Evolutionary conservation across 2,797 vertebrate species (phyloP), one percentile per base, ranked within the genome.

Genomic region (Capromys pilorides): DNA sequence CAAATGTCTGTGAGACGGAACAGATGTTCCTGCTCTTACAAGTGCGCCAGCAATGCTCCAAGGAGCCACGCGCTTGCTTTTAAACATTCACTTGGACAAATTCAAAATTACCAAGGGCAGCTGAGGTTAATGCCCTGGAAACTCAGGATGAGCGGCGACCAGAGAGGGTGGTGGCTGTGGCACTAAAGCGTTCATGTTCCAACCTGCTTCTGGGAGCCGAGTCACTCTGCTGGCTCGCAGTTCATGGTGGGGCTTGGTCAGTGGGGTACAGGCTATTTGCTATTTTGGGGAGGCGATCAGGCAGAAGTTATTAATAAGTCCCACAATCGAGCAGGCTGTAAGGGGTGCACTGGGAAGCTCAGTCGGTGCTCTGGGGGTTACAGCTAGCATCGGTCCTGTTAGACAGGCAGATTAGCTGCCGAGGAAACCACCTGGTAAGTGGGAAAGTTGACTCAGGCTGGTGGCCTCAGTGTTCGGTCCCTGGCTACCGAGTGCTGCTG

Each of bases 41-140:
- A 77, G 36, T 54, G 54, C 1, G 13, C 28, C 2, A 31, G 81
- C 64, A 21, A 33, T 9, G 13, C 93, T 69, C 77, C 21, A 5
- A 51, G 81, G 88, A 59, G 69, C 45, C 61, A 18, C 57, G 28
- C 41, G n/a, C 57, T 45, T 59, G 26, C n/a, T 36, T 91, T 69
- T 24, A 41, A 82, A 83, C 85, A 67, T 49, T n/a, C 33, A 24
- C n/a, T 33, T 36, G 78, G 33, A 90, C 71, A 97, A 71, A 61
- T 66, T 36, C 54, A 69, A 57, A 51, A 64, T 66, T 85, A 45
- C 24, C 79, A 88, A 81, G 66, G 82, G 66, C 59, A 69, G 41
- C 81, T 14, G 62, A 91, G 77, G 88, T 80, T 41, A 71, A 64
- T 26, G 59, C 28, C 67, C 41, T 24, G 13, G 85, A 69, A 91